Base-by-base conservation (phyloP, 2,113 vertebrate genomes). In the Spilogale gracilis region DNA sequence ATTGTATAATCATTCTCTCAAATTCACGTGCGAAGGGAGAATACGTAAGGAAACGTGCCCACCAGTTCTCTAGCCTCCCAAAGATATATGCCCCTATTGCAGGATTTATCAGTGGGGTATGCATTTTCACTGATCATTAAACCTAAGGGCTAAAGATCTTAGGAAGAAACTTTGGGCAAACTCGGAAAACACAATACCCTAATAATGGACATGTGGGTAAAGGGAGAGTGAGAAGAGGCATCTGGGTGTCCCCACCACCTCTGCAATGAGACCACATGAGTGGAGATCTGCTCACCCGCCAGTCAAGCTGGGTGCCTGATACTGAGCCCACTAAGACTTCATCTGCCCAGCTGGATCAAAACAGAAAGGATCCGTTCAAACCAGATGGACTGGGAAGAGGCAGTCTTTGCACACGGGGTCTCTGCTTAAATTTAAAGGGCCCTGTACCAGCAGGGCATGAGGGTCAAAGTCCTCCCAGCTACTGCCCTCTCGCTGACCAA, bases 351-450 rank as follows among this genome's bases (percentile, higher is more conserved):
- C 11, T 88, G 95, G 95, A 73, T 73, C 52, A 60, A 54, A 94
- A 74, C 45, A 5, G 52, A 81, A 67, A 30, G 61, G 45, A 80
- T 95, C 52, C 0, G 8, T 63, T 95, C 83, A 81, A 58, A 91
- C 69, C 95, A 96, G 84, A 91, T 96, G 90, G 94, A 21, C 80
- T 0, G 3, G 45, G 58, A 91, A 87, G 48, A 27, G 9, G 12
- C 43, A 65, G 27, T 27, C 23, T 27, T 23, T 50, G 52, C 38
- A 18, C 43, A 13, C 1, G 14, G 56, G 16, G 74, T 32, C 58
- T 94, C 11, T 56, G 50, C 69, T 63, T 48, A 82, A 69, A 92
- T 94, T 95, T 79, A 65, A 95, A 96, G 79, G 54, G 92, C 11
- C 78, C 69, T n/a, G 9, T 6, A 5, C 27, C 73, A 54, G 17